Base-by-base conservation (phyloP, 1,140 invertebrate genomes). In the Agrypnia vestita region DNA sequence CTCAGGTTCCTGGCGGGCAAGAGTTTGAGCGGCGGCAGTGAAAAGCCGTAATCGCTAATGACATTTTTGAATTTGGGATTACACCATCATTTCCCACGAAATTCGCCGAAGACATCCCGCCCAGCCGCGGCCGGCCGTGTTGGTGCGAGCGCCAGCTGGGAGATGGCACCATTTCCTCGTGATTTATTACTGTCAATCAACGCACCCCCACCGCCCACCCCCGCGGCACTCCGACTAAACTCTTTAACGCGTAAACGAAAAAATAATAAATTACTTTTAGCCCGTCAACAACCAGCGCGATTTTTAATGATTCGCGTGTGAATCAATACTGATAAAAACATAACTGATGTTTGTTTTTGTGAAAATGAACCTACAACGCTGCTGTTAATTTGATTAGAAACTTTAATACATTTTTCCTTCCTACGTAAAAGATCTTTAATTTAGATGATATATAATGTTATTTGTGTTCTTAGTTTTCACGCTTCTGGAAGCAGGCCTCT, bases 101-200 rank as follows among this genome's bases (percentile, higher is more conserved):
- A 61, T 61, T 15, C 10, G 10, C 19, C 17, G 56, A 71, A 19
- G 15, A 6, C 15, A 71, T 3, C 15, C 67, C 1, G 35, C 8
- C 4, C 11, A 19, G 78, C 61, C 35, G 21, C 13, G 15, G 44
- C 8, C 64, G 46, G 15, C 43, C 43, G 43, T 80, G 79, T 80
- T 80, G 76, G 76, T 80, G 79, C 47, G 74, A 76, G 49, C 72
- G 17, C 72, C 79, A 76, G 79, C 79, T 80, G 79, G 49, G 55
- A 43, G 79, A 76, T 77, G 79, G 76, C 79, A 77, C 79, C 76
- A 80, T 77, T 77, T 77, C 76, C 79, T 53, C 79, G 76, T 80
- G 79, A 80, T 80, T 80, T 80, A 80, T 80, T 80, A 80, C 79
- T 80, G 76, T 80, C 79, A 80, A 80, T 80, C 73, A 80, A 73